phyloP scores from a whole-genome alignment of 2,888 invertebrate species.

The Endomychus coccineus region DNA sequence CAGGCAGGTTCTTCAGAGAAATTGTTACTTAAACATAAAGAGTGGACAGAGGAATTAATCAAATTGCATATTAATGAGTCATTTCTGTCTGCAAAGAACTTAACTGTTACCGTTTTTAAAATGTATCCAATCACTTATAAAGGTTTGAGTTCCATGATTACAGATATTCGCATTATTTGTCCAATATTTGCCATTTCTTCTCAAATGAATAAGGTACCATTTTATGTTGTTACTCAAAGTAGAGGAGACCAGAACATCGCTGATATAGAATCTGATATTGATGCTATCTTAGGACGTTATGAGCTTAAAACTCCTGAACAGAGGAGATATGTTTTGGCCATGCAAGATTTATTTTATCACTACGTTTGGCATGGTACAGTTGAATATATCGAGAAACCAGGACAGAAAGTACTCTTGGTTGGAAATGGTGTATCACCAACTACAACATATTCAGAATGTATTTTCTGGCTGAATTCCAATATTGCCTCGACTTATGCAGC shows the following conservation, averaged over 20 bases:
- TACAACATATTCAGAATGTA: constrained; percentile 63
- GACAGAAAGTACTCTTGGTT: constrained; percentile 54
- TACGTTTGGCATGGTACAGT: constrained; percentile 72
- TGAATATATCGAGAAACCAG: constrained; percentile 52
- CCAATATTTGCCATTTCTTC: constrained; percentile 64
- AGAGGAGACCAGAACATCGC: constrained; percentile 43
- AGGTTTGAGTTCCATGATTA: constrained; percentile 65
- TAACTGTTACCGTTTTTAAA: constrained; percentile 55
- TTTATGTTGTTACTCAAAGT: constrained; percentile 67
- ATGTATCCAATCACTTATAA: constrained; percentile 60
- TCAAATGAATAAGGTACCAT: constrained; percentile 55
- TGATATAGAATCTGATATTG: constrained; percentile 57
- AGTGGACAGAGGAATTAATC: constrained; percentile 61
- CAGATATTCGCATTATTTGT: constrained; percentile 72
- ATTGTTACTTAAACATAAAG: constrained; percentile 52
- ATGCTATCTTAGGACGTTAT: constrained; percentile 66
- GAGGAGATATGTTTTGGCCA: constrained; percentile 65
- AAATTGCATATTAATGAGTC: constrained; percentile 57
- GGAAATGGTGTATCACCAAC: constrained; percentile 63
- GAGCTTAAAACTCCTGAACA: constrained; percentile 66
- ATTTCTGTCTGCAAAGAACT: constrained; percentile 54
- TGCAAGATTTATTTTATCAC: constrained; percentile 76
- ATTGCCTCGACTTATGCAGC: constrained; percentile 69
- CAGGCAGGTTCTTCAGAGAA: constrained; percentile 64
- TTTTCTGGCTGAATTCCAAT: constrained; percentile 67